Evolutionary conservation across 2,888 invertebrate species (phyloP).

Genomic region (Ormyrus rosae): DNA sequence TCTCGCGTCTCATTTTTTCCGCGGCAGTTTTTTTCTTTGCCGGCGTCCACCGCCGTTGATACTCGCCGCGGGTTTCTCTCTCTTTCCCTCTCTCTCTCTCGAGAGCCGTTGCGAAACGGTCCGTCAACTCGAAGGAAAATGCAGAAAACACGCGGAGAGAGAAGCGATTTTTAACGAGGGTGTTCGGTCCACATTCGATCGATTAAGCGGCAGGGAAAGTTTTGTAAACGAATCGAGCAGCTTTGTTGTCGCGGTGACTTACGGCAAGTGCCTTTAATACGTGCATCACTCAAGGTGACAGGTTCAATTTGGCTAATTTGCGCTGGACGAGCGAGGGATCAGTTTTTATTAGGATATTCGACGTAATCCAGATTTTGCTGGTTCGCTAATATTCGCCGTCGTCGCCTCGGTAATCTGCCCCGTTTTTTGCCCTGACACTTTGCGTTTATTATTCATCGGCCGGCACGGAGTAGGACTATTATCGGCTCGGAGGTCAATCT

Average conservation of each 20-base stretch:
- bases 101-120: slow-evolving; percentile 17
- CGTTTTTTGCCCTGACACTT: too few species aligned
- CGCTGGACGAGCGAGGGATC: neutral
- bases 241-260: neutral
- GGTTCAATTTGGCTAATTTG: slow-evolving; percentile 33
- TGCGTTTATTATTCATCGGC: too few species aligned
- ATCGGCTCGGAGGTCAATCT: too few species aligned
- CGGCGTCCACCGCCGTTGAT: neutral
- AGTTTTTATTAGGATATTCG: slow-evolving; percentile 31
- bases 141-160: neutral
- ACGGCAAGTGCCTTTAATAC: neutral
- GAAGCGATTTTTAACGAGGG: too few species aligned
- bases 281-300: slow-evolving; percentile 21
- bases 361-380: slow-evolving; percentile 17
- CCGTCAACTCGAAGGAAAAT: neutral
- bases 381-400: slow-evolving; percentile 15
- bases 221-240: neutral
- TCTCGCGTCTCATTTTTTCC: slow-evolving; percentile 1
- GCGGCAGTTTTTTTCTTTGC: neutral
- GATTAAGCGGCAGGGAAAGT: neutral
- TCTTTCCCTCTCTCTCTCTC: neutral
- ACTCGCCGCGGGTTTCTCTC: neutral
- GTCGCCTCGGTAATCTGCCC: neutral
- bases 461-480: too few species aligned
- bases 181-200: neutral